Evolutionary conservation across 2,113 vertebrate genomes (phyloP).

Genomic region (Plecotus auritus): DNA sequence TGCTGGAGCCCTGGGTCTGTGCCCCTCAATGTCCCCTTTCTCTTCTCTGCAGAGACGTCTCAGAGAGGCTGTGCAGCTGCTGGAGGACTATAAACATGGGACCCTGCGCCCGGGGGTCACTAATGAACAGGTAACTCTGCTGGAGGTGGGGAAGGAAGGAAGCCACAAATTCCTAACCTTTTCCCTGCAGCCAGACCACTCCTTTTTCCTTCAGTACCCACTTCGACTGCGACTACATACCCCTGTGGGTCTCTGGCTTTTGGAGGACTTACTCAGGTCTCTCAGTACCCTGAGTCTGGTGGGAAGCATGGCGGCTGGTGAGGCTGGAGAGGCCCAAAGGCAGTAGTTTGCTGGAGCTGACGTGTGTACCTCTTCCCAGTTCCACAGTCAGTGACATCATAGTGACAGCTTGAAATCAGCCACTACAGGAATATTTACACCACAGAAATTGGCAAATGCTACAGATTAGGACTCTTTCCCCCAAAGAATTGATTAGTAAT

Average conservation of each 20-base stretch:
- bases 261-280: not conserved
- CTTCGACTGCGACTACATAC: not conserved
- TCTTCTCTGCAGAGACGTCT: constrained; percentile 84
- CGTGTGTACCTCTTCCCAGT: not conserved
- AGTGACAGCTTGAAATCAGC: not conserved
- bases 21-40: not conserved
- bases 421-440: not conserved
- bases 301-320: not conserved
- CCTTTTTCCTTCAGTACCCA: not conserved
- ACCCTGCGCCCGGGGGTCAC: constrained; percentile 85
- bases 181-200: not conserved
- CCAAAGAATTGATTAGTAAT: not conserved
- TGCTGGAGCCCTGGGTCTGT: not conserved
- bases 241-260: not conserved
- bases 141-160: not conserved
- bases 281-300: not conserved
- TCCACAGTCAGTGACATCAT: not conserved
- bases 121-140: constrained; percentile 85
- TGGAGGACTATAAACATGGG: constrained; percentile 87
- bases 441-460: not conserved
- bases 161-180: not conserved
- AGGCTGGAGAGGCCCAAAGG: not conserved
- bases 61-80: constrained; percentile 87
- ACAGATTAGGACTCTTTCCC: not conserved
- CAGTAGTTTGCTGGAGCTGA: not conserved